Evolutionary conservation across 2,113 vertebrate species (phyloP).

Genomic region (Actenoides hombroni): DNA sequence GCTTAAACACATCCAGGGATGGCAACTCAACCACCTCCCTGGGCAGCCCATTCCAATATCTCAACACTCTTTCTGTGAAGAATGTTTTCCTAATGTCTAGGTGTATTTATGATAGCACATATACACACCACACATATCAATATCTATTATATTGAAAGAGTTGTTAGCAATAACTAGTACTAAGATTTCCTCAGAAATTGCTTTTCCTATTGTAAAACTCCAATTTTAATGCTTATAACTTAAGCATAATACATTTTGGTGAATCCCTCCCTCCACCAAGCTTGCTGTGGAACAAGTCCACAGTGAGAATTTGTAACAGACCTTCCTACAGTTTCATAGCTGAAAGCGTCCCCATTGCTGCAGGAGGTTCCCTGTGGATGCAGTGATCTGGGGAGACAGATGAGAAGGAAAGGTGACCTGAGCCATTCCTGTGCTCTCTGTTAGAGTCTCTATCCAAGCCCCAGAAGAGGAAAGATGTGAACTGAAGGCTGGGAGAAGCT

Average conservation of each 20-base stretch:
- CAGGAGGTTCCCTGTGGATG: fast-evolving
- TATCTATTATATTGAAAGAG: background rate
- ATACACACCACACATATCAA: too few species aligned
- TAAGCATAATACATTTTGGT: background rate
- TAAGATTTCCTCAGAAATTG: background rate
- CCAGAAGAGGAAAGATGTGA: background rate
- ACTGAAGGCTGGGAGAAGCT: background rate
- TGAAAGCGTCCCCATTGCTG: fast-evolving
- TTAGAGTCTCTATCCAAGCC: background rate
- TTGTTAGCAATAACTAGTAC: background rate
- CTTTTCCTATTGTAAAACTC: background rate
- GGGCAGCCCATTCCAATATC: too few species aligned
- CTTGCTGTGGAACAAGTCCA: background rate
- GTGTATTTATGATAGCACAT: background rate
- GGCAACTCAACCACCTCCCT: too few species aligned
- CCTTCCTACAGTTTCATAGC: background rate
- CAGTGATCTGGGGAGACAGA: background rate
- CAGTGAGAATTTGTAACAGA: background rate
- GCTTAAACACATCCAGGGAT: too few species aligned
- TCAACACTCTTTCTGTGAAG: too few species aligned
- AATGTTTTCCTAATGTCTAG: too few species aligned
- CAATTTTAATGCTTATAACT: background rate
- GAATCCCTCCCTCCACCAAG: too few species aligned
- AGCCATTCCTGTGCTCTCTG: background rate
- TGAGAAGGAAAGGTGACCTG: fast-evolving